phyloP scores from a whole-genome alignment of 2,888 invertebrate genomes.

The Acleris holmiana region DNA sequence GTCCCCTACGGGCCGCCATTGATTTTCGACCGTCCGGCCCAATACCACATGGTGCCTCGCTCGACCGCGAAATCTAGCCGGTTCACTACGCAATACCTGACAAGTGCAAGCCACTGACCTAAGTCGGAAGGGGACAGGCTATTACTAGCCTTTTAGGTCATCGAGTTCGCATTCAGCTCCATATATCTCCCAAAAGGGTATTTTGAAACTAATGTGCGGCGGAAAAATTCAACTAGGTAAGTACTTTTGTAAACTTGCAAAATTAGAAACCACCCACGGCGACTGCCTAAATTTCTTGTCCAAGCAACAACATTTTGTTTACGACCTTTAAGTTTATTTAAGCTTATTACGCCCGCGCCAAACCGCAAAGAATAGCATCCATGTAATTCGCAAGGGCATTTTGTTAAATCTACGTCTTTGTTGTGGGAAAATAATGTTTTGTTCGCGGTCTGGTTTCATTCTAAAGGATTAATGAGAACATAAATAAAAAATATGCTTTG shows the following conservation, averaged over 20 bases:
- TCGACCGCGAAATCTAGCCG: constrained; percentile 61
- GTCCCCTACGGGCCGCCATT: constrained; percentile 65
- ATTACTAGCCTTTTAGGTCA: constrained; percentile 24
- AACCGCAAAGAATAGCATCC: constrained; percentile 11
- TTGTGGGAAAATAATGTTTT: constrained; percentile 12
- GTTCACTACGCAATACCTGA: constrained; percentile 57
- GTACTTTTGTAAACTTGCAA: constrained; percentile 4
- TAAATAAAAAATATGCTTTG: no score
- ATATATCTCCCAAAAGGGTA: constrained; percentile 2
- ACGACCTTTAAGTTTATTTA: constrained; percentile 13
- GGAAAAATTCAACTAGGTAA: constrained; percentile 9
- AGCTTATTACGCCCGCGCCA: constrained; percentile 21
- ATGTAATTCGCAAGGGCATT: constrained; percentile 5
- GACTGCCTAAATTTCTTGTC: constrained; percentile 11
- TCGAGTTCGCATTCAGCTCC: constrained; percentile 13
- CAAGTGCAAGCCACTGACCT: constrained; percentile 38
- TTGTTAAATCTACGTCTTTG: constrained; percentile 18
- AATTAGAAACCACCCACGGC: background rate
- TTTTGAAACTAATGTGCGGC: background rate
- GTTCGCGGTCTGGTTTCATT: constrained; percentile 17
- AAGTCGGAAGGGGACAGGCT: constrained; percentile 7
- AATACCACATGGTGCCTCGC: constrained; percentile 59
- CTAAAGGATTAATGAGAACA: background rate
- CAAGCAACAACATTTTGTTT: constrained; percentile 14
- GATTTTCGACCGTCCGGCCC: constrained; percentile 65